Conservation (phyloP, 2,888 invertebrate genomes). For the Agonopterix alstromeriana region DNA sequence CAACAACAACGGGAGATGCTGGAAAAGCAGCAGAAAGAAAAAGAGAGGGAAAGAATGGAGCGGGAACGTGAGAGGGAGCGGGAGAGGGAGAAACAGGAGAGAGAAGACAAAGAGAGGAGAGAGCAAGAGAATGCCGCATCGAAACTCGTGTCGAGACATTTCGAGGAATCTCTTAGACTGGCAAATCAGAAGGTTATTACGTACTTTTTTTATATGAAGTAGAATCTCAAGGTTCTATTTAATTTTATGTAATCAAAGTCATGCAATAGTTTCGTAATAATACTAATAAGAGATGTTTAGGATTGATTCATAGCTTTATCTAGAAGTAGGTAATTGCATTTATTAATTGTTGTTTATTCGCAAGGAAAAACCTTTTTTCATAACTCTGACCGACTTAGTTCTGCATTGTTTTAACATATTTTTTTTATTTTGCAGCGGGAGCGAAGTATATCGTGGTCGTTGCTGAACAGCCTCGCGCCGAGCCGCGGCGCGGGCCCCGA, state of each 20-base stretch:
- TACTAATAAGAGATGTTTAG: neutral
- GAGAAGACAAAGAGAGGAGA: slow-evolving; percentile 77
- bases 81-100: slow-evolving; percentile 69
- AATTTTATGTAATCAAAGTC: no score
- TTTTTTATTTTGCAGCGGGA: slow-evolving; percentile 59
- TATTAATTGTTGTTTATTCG: no score
- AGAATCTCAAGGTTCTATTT: neutral
- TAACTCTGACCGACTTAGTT: no score
- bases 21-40: slow-evolving; percentile 82
- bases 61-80: slow-evolving; percentile 69
- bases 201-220: neutral
- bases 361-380: no score
- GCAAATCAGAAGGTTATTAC: slow-evolving; percentile 84
- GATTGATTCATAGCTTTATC: no score
- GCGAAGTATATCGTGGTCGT: slow-evolving; percentile 70
- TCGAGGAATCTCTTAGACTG: slow-evolving; percentile 89
- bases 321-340: no score
- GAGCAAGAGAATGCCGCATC: slow-evolving; percentile 84
- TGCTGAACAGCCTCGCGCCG: slow-evolving; percentile 72
- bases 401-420: neutral
- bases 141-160: slow-evolving; percentile 90
- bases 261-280: no score
- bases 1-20: slow-evolving; percentile 73
- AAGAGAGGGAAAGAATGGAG: slow-evolving; percentile 80
- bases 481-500: slow-evolving; percentile 38